phyloP scores from a whole-genome alignment of 1,140 invertebrate genomes.

The Ctenoplectra terminalis region DNA sequence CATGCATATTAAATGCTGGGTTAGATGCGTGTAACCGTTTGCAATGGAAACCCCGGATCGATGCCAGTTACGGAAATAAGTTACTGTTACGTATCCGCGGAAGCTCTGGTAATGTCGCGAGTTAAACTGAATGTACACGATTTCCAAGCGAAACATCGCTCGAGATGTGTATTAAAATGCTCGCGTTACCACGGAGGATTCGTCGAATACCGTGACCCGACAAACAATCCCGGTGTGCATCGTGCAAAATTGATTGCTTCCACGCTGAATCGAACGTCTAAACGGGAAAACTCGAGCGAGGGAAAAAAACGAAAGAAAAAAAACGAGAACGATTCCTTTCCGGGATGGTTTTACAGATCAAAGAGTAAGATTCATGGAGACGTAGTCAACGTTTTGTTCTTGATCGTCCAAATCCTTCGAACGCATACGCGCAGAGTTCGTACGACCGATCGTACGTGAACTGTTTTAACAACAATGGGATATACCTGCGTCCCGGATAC shows the following conservation, averaged over 20 bases:
- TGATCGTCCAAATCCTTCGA: no score
- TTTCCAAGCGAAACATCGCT: conserved; percentile 26
- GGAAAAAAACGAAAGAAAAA: background rate
- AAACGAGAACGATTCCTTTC: background rate
- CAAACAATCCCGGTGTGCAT: conserved; percentile 3
- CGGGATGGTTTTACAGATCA: background rate
- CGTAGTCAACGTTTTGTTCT: no score
- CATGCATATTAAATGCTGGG: conserved; percentile 36
- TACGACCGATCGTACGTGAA: no score
- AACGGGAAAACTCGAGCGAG: background rate
- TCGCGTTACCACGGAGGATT: background rate
- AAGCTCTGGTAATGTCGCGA: conserved; percentile 34
- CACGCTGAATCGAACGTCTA: background rate
- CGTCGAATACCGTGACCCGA: background rate
- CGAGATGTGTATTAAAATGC: conserved; percentile 22
- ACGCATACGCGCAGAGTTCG: no score
- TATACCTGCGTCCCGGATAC: no score
- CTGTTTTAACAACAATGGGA: no score
- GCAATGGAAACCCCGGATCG: conserved; percentile 28
- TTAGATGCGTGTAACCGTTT: conserved; percentile 25
- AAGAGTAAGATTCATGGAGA: background rate
- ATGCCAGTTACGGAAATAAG: conserved; percentile 49
- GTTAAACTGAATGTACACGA: conserved; percentile 49
- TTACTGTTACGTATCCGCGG: conserved; percentile 27
- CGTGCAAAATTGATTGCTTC: conserved; percentile 9